These are phyloP conservation scores for Pangasius djambal DNA, from an alignment of 2,797 vertebrate genomes.

Conservation along the genomic window DNA sequence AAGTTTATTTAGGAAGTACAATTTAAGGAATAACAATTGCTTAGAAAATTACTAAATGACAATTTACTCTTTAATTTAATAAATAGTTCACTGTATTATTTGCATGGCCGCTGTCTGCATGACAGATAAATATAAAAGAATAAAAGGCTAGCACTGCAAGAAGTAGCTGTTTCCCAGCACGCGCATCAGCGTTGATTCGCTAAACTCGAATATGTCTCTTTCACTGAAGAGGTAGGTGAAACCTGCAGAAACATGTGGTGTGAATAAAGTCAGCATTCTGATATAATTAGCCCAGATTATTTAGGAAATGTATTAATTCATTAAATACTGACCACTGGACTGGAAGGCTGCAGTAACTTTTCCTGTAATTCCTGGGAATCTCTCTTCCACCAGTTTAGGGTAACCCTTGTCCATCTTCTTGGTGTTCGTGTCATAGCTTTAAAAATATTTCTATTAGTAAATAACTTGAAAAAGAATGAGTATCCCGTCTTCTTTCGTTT, in stretches of 20 bases:
- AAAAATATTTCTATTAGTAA: background rate
- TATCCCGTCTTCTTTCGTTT: background rate
- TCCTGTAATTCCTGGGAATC: constrained; percentile 72
- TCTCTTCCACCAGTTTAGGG: constrained; percentile 61
- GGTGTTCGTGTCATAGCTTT: constrained; percentile 74
- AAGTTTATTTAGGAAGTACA: background rate
- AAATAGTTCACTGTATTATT: background rate
- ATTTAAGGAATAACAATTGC: background rate
- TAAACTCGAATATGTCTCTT: background rate
- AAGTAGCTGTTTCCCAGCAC: constrained; percentile 23
- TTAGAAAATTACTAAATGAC: background rate
- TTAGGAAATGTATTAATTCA: background rate
- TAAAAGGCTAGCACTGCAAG: constrained; percentile 21
- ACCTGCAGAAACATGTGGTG: background rate
- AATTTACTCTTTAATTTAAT: background rate
- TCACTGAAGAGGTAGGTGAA: constrained; percentile 36
- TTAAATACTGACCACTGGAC: constrained; percentile 65
- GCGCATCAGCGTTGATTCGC: background rate
- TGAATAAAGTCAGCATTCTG: background rate
- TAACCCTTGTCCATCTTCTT: constrained; percentile 72
- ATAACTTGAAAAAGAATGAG: constrained; percentile 35
- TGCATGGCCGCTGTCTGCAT: background rate
- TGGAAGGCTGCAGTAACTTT: constrained; percentile 75
- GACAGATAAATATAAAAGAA: background rate
- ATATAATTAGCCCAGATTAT: background rate